Base-by-base conservation (phyloP, 2,888 invertebrate genomes). In the Hydropsyche betteni region DNA sequence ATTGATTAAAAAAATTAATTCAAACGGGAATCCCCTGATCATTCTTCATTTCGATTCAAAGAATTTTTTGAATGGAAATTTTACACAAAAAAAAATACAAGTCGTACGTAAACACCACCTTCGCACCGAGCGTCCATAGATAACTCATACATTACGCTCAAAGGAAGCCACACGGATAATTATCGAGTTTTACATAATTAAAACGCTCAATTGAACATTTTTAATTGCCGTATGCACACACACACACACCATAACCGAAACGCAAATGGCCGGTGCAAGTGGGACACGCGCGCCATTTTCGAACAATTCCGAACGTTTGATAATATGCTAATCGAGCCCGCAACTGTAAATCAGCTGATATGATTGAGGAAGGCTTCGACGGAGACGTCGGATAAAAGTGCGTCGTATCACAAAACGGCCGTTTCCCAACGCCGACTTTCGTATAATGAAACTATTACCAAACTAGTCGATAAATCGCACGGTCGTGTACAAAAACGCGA, bases 391-490 rank as follows among this genome's bases (percentile, higher is more conserved):
- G 3, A 44, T 44, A 44, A 44, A 44, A 44, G 6, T 8, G 10
- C 44, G 3, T 4, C 6, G 7, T 8, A 44, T 8, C 44, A 10
- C 4, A 44, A 44, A 1, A 4, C 44, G 1, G 8, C 8, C 58
- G 24, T 58, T 58, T 58, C 58, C 2, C 58, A 58, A 24, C 16
- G 16, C n/a, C 8, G 8, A 24, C 58, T 58, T 58, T 58, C 58
- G 58, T 58, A 53, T 53, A 53, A 14, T 5, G 53, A 53, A 58
- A 58, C 58, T 58, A 5, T 16, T 58, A 58, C 16, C 58, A 8
- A 58, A 58, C 58, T 58, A 16, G 8, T 58, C n/a, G 58, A 58
- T 58, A 8, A 58, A 58, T 58, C 16, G 53, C 16, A 12, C 51
- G 51, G 2, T 7, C 1, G 12, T 12, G 7, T 58, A 58, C 16